Evolutionary conservation across 2,888 invertebrate genomes (phyloP), one percentile per base, ranked within the genome.

Genomic region (Lottia scabra): DNA sequence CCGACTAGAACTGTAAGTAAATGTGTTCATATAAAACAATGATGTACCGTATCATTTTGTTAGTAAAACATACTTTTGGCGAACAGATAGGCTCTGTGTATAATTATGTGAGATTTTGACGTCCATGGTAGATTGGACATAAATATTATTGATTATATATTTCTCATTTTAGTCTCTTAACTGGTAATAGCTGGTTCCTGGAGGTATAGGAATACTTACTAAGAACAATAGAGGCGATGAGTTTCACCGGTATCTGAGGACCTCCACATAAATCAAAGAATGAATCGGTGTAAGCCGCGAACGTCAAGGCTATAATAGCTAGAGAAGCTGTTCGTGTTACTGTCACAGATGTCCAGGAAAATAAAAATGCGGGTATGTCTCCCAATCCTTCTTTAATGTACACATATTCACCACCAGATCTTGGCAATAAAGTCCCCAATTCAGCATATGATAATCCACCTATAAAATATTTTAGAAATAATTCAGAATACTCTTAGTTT

Each of bases 401-500:
- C 0, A 94, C 92, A 87, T 95, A 95, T 88, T 95, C 95, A 0
- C 94, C 95, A 3, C 95, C 95, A 1, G 95, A 94, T 83, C 93
- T 91, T 0, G 93, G 94, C 6, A 95, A 92, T 0, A 94, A 93
- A 0, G 94, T 94, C 48, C 95, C 94, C 67, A 95, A 89, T 90
- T 95, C 95, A 43, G 95, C 95, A 84, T 94, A 95, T 0, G 94
- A 93, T 73, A 95, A 87, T 0, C 95, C 94, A 78, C 95, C 93
- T 93, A 38, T 38, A 10, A 1, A 38, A 38, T 38, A n/a, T n/a
- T n/a, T n/a, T n/a, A 5, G 10, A 38, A 38, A 2, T 5, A 38
- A 4, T n/a, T n/a, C n/a, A 38, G 0, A 38, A 10, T 5, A 38
- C 5, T 38, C 38, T 4, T 38, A 8, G 8, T 38, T 38, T 10